A percentile compares a stretch with the other conserved stretches of the same genome.
These are phyloP conservation scores for Choloepus didactylus DNA, from an alignment of 2,797 vertebrate species.

Conservation along the genomic window DNA sequence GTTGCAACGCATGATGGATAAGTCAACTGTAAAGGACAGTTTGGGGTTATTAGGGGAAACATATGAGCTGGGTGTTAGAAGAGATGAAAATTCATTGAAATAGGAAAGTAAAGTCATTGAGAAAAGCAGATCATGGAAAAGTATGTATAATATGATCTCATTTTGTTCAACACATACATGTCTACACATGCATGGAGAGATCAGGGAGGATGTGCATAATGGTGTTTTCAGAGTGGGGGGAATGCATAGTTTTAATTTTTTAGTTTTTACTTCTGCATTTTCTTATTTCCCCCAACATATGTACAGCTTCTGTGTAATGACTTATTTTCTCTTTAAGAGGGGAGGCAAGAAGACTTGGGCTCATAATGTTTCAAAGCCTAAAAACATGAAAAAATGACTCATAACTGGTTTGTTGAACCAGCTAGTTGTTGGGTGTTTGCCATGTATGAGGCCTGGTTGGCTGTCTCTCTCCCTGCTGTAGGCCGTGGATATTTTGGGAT, in stretches of 20 bases:
- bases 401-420: slow-evolving; percentile 60
- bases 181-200: neutral
- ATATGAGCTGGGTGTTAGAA: neutral
- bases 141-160: neutral
- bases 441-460: slow-evolving; percentile 46
- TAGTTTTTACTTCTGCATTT: slow-evolving; percentile 60
- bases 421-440: slow-evolving; percentile 60
- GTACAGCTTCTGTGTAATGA: slow-evolving; percentile 38
- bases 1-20: neutral
- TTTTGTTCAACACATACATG: neutral
- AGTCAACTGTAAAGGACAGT: neutral
- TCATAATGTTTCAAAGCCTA: slow-evolving; percentile 53
- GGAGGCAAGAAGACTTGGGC: neutral
- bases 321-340: slow-evolving; percentile 45
- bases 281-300: slow-evolving; percentile 39
- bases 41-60: too few species aligned
- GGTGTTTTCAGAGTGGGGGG: neutral
- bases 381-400: slow-evolving; percentile 50
- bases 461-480: slow-evolving; percentile 1
- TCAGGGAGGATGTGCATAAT: neutral
- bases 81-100: neutral
- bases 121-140: neutral
- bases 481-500: neutral
- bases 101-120: neutral
- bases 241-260: neutral